phyloP scores from a whole-genome alignment of 2,797 vertebrate species.

The Enteromius argenteus region DNA sequence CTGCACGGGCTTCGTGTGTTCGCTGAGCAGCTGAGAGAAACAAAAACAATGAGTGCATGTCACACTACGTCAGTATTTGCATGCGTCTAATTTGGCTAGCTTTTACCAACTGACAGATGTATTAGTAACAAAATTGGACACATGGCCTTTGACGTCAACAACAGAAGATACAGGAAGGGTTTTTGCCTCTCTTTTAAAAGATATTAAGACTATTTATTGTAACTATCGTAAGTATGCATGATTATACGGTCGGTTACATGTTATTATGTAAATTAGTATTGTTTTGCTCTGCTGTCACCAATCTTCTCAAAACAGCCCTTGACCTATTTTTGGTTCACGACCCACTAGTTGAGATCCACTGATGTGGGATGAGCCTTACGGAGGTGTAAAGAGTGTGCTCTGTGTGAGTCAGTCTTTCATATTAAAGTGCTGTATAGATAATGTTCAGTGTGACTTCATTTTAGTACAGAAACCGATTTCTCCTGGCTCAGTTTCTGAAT shows the following conservation, averaged over 20 bases:
- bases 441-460: neutral
- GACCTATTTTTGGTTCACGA: neutral
- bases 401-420: neutral
- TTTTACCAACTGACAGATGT: conserved; percentile 5
- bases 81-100: neutral
- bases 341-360: neutral
- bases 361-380: neutral
- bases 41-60: conserved; percentile 12
- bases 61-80: neutral
- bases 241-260: neutral
- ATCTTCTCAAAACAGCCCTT: neutral
- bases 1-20: conserved; percentile 71
- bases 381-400: neutral
- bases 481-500: conserved; percentile 17
- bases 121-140: neutral
- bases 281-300: neutral
- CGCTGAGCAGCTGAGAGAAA: conserved; percentile 81
- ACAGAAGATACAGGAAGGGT: neutral
- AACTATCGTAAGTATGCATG: neutral
- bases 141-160: neutral
- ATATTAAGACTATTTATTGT: neutral
- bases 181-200: neutral
- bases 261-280: neutral
- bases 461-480: neutral
- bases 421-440: neutral